These are phyloP conservation scores for Neoarius graeffei DNA, from an alignment of 2,113 vertebrate genomes.

Conservation along the genomic window DNA sequence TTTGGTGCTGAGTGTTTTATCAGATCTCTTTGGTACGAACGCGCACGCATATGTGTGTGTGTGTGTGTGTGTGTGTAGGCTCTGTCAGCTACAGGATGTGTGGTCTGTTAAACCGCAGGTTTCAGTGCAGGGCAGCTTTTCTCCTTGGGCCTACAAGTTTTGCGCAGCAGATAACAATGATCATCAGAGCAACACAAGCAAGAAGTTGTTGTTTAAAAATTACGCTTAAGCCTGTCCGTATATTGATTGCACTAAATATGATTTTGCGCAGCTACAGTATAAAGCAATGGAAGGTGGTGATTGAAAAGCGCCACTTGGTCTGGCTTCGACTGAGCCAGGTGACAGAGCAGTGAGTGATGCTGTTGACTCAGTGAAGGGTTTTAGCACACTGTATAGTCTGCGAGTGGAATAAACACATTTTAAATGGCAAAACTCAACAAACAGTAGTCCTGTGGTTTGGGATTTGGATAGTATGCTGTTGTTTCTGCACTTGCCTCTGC, in stretches of 20 bases:
- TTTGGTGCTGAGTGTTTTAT: slow-evolving; percentile 42
- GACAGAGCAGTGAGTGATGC: slow-evolving; percentile 13
- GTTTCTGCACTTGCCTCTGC: not conserved
- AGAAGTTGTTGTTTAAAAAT: not conserved
- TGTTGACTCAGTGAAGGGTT: slow-evolving; percentile 30
- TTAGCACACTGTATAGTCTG: slow-evolving; percentile 40
- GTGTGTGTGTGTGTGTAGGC: slow-evolving; percentile 39
- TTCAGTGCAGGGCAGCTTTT: slow-evolving; percentile 50
- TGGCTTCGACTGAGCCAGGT: not conserved
- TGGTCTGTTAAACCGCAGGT: slow-evolving; percentile 67
- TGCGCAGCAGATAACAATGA: not conserved
- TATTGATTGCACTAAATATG: not conserved
- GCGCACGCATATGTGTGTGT: too few species aligned
- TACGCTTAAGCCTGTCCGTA: not conserved
- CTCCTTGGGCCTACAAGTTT: slow-evolving; percentile 28
- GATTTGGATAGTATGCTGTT: slow-evolving; percentile 23
- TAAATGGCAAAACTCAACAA: slow-evolving; percentile 22
- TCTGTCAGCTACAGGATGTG: slow-evolving; percentile 62
- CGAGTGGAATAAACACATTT: slow-evolving; percentile 34
- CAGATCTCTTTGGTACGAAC: slow-evolving; percentile 44
- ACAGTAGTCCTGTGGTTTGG: slow-evolving; percentile 39
- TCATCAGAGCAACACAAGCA: not conserved
- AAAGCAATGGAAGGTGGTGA: not conserved
- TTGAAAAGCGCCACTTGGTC: slow-evolving; percentile 16
- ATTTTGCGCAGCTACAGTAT: slow-evolving; percentile 3